These are phyloP conservation scores for Marmota flaviventris DNA, from an alignment of 2,113 vertebrate species.

Conservation along the genomic window DNA sequence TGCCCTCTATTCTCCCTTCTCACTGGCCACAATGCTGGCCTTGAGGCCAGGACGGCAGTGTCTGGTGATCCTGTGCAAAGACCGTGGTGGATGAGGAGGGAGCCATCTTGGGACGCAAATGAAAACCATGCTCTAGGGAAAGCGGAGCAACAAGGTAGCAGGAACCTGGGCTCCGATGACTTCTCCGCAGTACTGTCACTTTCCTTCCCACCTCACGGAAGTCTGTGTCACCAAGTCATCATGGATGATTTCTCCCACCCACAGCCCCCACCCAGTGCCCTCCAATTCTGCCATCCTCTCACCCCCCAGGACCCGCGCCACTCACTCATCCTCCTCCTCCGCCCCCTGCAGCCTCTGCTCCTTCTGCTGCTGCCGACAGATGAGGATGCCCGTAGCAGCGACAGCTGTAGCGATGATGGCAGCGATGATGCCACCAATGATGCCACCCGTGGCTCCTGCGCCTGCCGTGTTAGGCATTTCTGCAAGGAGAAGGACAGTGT, in stretches of 20 bases:
- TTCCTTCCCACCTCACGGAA: not conserved
- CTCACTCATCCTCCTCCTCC: constrained; percentile 89
- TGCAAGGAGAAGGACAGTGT: constrained; percentile 69
- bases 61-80: not conserved
- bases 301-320: constrained; percentile 24
- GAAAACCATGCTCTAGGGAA: not conserved
- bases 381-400: constrained; percentile 87
- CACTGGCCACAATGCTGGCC: not conserved
- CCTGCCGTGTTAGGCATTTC: constrained; percentile 83
- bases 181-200: not conserved
- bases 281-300: not conserved
- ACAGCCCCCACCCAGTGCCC: fast-evolving
- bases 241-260: not conserved
- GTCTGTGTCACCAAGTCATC: not conserved
- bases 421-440: constrained; percentile 92
- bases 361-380: constrained; percentile 88
- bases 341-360: constrained; percentile 78
- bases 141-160: not conserved
- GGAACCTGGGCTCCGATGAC: not conserved
- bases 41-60: not conserved
- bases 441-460: constrained; percentile 88
- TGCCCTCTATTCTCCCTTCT: not conserved
- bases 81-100: not conserved
- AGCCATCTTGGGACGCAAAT: not conserved
- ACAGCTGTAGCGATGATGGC: constrained; percentile 90